Evolutionary conservation across 2,888 invertebrate species (phyloP), one percentile per base, ranked within the genome.

Genomic region (Serripes groenlandicus): DNA sequence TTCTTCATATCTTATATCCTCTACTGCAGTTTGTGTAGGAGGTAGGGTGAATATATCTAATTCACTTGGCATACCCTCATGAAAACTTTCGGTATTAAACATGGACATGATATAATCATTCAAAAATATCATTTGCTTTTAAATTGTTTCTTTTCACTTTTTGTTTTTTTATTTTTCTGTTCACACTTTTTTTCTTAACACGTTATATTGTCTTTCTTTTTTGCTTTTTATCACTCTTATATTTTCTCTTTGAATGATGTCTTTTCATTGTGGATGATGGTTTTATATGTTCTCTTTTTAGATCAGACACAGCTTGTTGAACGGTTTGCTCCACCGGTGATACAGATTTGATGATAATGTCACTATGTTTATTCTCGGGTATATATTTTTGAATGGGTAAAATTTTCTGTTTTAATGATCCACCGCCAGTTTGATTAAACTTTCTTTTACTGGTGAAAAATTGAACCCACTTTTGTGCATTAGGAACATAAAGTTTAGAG

Each of bases 11-110:
- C 18, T 52, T 21, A 37, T 42, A 35, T 78, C 64, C 28, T 42
- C n/a, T 4, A 77, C 77, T 23, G 64, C 77, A 4, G 54, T 52
- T 52, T 78, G 78, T 52, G 78, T 78, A 21, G 42, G 54, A 23
- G 78, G 78, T 34, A 78, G 35, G n/a, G 32, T 54, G n/a, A 77
- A 77, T 26, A 77, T 62, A 28, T 26, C 11, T 32, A 77, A 49
- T n/a, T 60, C 60, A 3, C 42, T 26, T 2, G 77, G 77, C 28
- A 68, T 52, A 11, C 52, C 66, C 34, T 75, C 68, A 64, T 54
- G 66, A 70, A 69, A 76, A 49, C 21, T 62, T 28, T 76, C 60
- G 7, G n/a, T 54, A 35, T 37, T 76, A 21, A 75, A 71, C 23
- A 71, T 56, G 21, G 71, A 71, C 54, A 71, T 71, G n/a, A n/a